Evolutionary conservation across 2,113 vertebrate genomes (phyloP), one percentile per base, ranked within the genome.

Genomic region (Myotis brandtii): DNA sequence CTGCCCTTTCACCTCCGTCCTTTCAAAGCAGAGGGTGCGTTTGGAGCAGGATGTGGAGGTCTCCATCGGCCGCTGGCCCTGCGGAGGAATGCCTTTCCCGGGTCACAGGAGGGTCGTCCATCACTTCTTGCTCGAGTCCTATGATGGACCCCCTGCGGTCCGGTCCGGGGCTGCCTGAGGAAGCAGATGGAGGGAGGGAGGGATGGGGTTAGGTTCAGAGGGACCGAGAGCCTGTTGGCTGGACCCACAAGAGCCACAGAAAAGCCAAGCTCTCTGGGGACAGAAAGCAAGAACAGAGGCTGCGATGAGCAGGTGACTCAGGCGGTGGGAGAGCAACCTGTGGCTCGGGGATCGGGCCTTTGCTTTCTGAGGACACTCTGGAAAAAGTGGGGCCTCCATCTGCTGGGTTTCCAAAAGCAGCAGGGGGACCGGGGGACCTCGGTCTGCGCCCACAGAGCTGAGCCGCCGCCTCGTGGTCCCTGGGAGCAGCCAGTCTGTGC

Each of bases 41-140:
- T 34, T 25, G 56, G 75, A 32, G 32, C 20, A 18, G 48, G 83
- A 34, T 20, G 56, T 0, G 2, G 27, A 4, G 18, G 62, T 17
- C 25, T 64, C 5, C 0, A 0, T 66, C 43, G 84, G 95, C 64
- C 4, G 30, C 32, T 21, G 27, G 56, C 64, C 27, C 89, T 1
- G 17, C 40, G 6, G 4, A 9, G 0, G 30, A 17, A 16, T 1
- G 16, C 12, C 50, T 18, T 37, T 9, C 8, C 64, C 18, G 21
- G 52, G 52, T 13, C 8, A 9, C 59, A 0, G 0, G 6, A 17
- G 27, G 34, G 1, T 16, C 0, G 3, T 1, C 25, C 5, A 0
- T 3, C 18, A 6, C 17, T 5, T 14, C 27, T 56, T 2, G 52
- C 52, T 37, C 0, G 20, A 66, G 37, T 69, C 52, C 48, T 14